Evolutionary conservation across 1,140 invertebrate genomes (phyloP).

Genomic region (Ceratina japonica): DNA sequence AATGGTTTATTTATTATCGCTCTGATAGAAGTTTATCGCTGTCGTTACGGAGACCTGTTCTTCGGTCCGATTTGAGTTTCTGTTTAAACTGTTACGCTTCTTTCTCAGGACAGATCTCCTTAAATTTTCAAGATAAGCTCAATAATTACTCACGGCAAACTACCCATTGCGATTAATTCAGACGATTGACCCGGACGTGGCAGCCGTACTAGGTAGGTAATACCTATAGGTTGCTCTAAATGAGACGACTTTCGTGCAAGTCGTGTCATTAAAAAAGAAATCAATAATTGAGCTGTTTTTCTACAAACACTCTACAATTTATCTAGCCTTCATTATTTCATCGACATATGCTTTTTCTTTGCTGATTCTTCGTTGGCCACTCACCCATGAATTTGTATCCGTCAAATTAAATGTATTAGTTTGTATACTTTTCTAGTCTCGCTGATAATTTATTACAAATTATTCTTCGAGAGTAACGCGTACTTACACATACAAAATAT

Average conservation of each 20-base stretch:
- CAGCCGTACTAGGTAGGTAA: too few relatives aligned
- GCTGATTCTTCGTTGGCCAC: too few relatives aligned
- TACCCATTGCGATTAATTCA: constrained; percentile 25
- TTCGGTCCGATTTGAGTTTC: not conserved
- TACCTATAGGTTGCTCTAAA: constrained; percentile 12
- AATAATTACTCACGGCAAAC: constrained; percentile 32
- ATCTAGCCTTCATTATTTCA: not conserved
- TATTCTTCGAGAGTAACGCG: not conserved
- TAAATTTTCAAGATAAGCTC: constrained; percentile 24
- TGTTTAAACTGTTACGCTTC: not conserved
- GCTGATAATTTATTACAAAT: not conserved
- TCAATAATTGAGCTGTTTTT: constrained; percentile 10
- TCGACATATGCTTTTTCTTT: not conserved
- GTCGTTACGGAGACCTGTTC: not conserved
- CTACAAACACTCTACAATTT: not conserved
- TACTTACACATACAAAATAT: too few relatives aligned
- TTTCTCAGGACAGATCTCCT: not conserved
- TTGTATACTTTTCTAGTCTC: not conserved
- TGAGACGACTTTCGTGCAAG: constrained; percentile 7
- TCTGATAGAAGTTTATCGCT: not conserved
- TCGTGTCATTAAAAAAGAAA: constrained; percentile 21
- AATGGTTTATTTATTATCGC: not conserved
- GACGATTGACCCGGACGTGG: constrained; percentile 16
- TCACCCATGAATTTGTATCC: too few relatives aligned
- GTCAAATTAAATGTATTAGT: not conserved